Percentiles rank a stretch among this genome's conserved stretches.
Conservation (phyloP, 2,797 vertebrate species). For the Bucorvus abyssinicus region DNA sequence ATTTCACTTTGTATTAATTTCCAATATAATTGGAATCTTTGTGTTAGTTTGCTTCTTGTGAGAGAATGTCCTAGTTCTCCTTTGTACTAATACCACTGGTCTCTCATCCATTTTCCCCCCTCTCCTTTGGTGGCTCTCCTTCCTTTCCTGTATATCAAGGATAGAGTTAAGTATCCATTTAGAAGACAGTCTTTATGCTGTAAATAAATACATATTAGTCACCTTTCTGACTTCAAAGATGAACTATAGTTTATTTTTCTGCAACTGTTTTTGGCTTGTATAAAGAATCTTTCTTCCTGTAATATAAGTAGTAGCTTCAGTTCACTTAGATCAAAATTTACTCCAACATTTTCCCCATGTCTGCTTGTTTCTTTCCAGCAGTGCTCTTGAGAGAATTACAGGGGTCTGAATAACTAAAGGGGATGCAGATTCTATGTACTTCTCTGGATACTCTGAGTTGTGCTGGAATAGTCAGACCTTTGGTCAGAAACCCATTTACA, state of each 20-base stretch:
- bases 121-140: neutral
- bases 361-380: neutral
- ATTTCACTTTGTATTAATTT: neutral
- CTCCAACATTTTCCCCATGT: neutral
- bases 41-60: neutral
- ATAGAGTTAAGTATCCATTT: neutral
- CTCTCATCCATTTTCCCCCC: neutral
- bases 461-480: neutral
- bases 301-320: neutral
- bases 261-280: neutral
- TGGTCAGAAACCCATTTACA: neutral
- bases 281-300: neutral
- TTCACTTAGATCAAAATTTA: neutral
- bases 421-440: neutral
- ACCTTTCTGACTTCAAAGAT: neutral
- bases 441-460: neutral
- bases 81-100: neutral
- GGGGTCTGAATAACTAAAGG: neutral
- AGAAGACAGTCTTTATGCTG: neutral
- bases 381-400: neutral
- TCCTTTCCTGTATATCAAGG: neutral
- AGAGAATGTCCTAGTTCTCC: neutral
- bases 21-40: neutral
- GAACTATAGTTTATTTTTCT: neutral
- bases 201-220: neutral